Percentiles rank a stretch among this genome's conserved stretches.
Evolutionary conservation across 2,797 vertebrate genomes (phyloP).

Genomic region (Oryzias sinensis): DNA sequence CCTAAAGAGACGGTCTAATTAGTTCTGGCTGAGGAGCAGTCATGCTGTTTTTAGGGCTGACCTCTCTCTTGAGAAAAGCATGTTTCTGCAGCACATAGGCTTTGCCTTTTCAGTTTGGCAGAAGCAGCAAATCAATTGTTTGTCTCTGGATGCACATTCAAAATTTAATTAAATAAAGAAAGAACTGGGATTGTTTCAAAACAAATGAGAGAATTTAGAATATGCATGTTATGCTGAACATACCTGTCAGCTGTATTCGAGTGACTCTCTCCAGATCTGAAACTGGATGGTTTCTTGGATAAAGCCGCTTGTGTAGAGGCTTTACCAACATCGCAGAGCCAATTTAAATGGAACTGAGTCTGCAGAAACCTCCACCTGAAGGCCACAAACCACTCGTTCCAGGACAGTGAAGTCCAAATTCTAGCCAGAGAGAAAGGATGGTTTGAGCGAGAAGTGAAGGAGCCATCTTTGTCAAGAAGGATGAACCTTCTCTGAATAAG

Average conservation of each 20-base stretch:
- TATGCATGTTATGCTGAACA: conserved; percentile 6
- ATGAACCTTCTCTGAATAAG: too few relatives aligned
- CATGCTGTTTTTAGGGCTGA: conserved; percentile 28
- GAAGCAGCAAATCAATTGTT: conserved; percentile 1
- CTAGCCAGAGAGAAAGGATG: too few relatives aligned
- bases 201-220: conserved; percentile 4
- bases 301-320: too few relatives aligned
- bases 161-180: background rate
- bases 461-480: too few relatives aligned
- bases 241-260: background rate
- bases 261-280: too few relatives aligned
- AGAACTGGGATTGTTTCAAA: background rate
- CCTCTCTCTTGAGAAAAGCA: conserved; percentile 9
- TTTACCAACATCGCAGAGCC: too few relatives aligned
- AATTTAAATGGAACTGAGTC: too few relatives aligned
- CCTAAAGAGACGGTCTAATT: conserved; percentile 23
- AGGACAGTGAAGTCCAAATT: too few relatives aligned
- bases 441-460: too few relatives aligned
- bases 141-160: background rate
- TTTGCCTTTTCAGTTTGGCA: conserved; percentile 1
- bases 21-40: conserved; percentile 25
- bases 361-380: too few relatives aligned
- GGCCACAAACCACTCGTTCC: too few relatives aligned
- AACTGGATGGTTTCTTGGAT: too few relatives aligned
- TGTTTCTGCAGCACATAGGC: conserved; percentile 1